These are phyloP conservation scores for Euborellia annulipes DNA, from an alignment of 1,140 invertebrate species.

Conservation along the genomic window DNA sequence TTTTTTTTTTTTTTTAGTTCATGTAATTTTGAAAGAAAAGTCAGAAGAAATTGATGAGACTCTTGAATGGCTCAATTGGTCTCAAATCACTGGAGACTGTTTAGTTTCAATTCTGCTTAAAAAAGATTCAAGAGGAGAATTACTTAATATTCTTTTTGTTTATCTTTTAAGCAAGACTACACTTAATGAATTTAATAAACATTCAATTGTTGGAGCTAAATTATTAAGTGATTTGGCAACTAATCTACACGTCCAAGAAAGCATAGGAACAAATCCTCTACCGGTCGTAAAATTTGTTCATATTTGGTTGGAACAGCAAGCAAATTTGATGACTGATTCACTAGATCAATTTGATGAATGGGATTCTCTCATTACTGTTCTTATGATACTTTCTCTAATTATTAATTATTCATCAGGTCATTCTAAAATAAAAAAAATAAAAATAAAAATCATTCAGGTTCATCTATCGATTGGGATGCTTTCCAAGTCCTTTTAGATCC, in stretches of 20 bases:
- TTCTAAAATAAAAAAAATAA: too few species aligned
- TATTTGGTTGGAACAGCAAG: slow-evolving; percentile 18
- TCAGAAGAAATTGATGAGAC: too few species aligned
- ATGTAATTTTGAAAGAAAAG: too few species aligned
- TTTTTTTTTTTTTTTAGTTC: too few species aligned
- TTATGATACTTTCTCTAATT: slow-evolving; percentile 30
- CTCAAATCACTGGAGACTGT: too few species aligned
- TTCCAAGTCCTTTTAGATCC: slow-evolving; percentile 32
- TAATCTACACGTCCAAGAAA: slow-evolving; percentile 23
- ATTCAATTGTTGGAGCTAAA: slow-evolving; percentile 17
- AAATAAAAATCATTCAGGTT: not conserved
- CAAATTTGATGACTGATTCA: not conserved
- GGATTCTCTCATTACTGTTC: slow-evolving; percentile 24
- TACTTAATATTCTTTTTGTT: too few species aligned
- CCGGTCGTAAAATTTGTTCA: slow-evolving; percentile 8
- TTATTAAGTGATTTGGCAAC: slow-evolving; percentile 24
- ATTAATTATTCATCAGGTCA: slow-evolving; percentile 20
- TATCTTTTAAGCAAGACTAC: too few species aligned
- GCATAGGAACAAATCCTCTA: slow-evolving; percentile 23
- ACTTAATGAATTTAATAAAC: too few species aligned
- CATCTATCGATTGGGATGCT: slow-evolving; percentile 21
- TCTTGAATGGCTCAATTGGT: too few species aligned
- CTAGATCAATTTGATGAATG: not conserved
- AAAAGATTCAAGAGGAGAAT: too few species aligned
- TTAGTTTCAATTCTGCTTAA: too few species aligned